A percentile compares a stretch with the other conserved stretches of the same genome.
Conservation (phyloP, 2,113 vertebrate species). For the Menidia beryllina region DNA sequence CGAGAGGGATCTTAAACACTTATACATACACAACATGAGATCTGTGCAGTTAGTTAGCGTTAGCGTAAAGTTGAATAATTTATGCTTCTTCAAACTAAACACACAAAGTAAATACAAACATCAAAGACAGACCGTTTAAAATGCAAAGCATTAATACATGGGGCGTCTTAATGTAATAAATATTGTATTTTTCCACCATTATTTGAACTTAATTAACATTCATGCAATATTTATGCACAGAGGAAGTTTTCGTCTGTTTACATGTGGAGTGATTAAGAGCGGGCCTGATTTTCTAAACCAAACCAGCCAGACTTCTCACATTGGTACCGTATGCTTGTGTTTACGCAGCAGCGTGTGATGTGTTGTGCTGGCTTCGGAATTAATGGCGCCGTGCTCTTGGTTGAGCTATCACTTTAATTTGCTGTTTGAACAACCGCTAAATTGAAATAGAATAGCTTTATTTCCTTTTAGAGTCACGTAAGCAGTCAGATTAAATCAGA, state of each 20-base stretch:
- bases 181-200: constrained; percentile 80
- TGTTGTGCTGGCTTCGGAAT: constrained; percentile 12
- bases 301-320: constrained; percentile 55
- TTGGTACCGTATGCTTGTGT: constrained; percentile 38
- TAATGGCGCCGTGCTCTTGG: constrained; percentile 26
- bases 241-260: constrained; percentile 79
- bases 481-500: not conserved
- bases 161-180: constrained; percentile 79
- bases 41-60: constrained; percentile 79
- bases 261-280: constrained; percentile 78
- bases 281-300: constrained; percentile 60
- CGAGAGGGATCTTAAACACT: constrained; percentile 84
- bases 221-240: constrained; percentile 81
- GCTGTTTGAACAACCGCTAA: constrained; percentile 28
- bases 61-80: constrained; percentile 81
- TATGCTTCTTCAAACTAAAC: constrained; percentile 73
- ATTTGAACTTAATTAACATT: constrained; percentile 85
- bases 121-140: constrained; percentile 78
- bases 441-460: constrained; percentile 11
- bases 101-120: constrained; percentile 84
- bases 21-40: constrained; percentile 80
- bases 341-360: constrained; percentile 16
- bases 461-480: constrained; percentile 12
- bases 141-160: constrained; percentile 71
- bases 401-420: constrained; percentile 19